Evolutionary conservation across 2,797 vertebrate genomes (phyloP), one percentile per base, ranked within the genome.

Genomic region (Macroramphosus scolopax): DNA sequence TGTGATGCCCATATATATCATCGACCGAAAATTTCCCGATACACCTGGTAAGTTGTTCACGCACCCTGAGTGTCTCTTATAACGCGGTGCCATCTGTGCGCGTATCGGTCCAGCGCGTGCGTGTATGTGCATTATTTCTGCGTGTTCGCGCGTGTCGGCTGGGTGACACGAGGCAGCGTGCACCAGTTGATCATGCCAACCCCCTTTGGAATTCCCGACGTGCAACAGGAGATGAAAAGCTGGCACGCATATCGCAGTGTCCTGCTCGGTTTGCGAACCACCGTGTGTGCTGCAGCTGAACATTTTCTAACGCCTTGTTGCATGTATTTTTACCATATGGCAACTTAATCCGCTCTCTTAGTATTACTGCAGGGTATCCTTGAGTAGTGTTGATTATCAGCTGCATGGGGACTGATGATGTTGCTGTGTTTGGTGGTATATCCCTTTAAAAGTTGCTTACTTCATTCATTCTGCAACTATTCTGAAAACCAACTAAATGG

Each of bases 1-100:
- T 87, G 91, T 89, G 85, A 91, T 92, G 91, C 91, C 89, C 84
- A 86, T 92, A 82, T 92, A 92, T 80, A 89, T 86, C 68, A 91
- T 90, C 87, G 89, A 90, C 81, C 87, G 89, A 81, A 91, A 90
- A 90, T 88, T 89, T 85, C 86, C 87, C 66, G 89, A 91, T 66
- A 85, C 88, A 89, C 82, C 87, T 86, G 91, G 91, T 92, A 81
- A 91, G 91, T 88, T 69, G 56, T 30, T 64, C 65, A 32, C 53
- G 54, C 68, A 46, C 17, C 36, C 29, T 0, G 54, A 39, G 69
- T 36, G 53, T 61, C 37, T 26, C 45, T 54, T 42, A 9, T 36
- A 55, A 51, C 69, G 67, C 43, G 12, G 52, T 49, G 59, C 63
- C 71, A 56, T 74, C 43, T 39, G 58, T 17, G 68, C 43, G 67